These are phyloP conservation scores for Butorides virescens DNA, from an alignment of 2,113 vertebrate species.

Conservation along the genomic window DNA sequence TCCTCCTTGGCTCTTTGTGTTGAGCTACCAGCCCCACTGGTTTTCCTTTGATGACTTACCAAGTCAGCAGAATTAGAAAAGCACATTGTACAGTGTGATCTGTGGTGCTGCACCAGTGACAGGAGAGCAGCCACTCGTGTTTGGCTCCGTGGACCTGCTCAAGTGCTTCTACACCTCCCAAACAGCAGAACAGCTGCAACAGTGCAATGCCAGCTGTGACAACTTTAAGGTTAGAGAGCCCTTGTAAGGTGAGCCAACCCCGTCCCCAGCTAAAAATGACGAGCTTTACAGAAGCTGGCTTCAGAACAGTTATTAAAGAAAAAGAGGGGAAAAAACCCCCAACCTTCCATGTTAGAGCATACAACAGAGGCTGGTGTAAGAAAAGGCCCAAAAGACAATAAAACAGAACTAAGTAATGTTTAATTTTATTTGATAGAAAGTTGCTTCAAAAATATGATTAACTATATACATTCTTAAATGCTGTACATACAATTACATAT, in stretches of 20 bases:
- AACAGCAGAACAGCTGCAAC: neutral
- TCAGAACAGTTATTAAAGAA: neutral
- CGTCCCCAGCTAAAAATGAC: neutral
- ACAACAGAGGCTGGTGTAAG: neutral
- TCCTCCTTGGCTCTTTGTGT: neutral
- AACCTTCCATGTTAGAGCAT: neutral
- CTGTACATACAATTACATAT: constrained; percentile 48
- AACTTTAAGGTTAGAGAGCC: neutral
- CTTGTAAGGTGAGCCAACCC: neutral
- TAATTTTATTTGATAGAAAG: constrained; percentile 63
- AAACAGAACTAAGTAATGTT: neutral
- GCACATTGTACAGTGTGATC: rapidly evolving
- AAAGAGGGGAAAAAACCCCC: neutral
- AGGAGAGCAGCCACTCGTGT: rapidly evolving
- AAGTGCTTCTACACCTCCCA: rapidly evolving
- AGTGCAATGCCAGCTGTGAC: neutral
- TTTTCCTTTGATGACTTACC: neutral
- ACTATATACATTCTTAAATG: constrained; percentile 43
- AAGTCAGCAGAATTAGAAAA: neutral
- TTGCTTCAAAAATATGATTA: constrained; percentile 51
- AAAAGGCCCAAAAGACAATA: neutral
- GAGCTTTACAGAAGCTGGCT: neutral
- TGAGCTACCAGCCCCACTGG: neutral
- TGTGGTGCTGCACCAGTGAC: rapidly evolving
- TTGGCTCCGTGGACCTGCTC: rapidly evolving